Evolutionary conservation across 2,113 vertebrate species (phyloP).

Genomic region (Eulemur macaco): DNA sequence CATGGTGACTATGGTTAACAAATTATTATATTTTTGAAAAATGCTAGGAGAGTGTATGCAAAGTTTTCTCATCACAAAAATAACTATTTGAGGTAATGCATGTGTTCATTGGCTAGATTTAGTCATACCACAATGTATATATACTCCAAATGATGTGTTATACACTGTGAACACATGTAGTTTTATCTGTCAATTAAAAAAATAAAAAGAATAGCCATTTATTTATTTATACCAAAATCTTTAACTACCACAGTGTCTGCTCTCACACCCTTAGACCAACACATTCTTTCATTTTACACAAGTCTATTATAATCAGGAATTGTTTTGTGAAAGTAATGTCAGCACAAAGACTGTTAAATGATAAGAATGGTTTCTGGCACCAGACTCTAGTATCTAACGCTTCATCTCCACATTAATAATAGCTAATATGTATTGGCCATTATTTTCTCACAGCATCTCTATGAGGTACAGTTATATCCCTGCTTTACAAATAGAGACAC

Average conservation of each 20-base stretch:
- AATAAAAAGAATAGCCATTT: neutral
- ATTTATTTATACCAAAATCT: neutral
- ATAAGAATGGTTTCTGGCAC: slow-evolving; percentile 28
- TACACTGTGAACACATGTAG: neutral
- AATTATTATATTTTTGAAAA: neutral
- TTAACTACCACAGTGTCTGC: neutral
- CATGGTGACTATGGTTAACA: neutral
- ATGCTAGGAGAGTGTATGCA: neutral
- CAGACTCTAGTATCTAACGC: neutral
- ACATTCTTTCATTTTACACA: neutral
- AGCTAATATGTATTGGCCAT: neutral
- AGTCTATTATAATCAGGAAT: neutral
- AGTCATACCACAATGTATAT: neutral
- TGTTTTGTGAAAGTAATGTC: neutral
- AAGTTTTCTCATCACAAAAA: neutral
- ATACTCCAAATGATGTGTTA: neutral
- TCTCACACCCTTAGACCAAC: neutral
- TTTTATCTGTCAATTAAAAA: neutral
- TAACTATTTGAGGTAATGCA: neutral
- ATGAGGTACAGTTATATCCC: neutral
- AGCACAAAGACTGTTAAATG: neutral
- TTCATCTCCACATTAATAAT: neutral
- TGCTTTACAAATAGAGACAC: neutral
- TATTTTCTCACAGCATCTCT: slow-evolving; percentile 2
- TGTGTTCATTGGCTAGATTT: neutral